Percentiles rank a stretch among this genome's conserved stretches.
Conservation (phyloP, 2,797 vertebrate genomes). For the Chaetophractus vellerosus region DNA sequence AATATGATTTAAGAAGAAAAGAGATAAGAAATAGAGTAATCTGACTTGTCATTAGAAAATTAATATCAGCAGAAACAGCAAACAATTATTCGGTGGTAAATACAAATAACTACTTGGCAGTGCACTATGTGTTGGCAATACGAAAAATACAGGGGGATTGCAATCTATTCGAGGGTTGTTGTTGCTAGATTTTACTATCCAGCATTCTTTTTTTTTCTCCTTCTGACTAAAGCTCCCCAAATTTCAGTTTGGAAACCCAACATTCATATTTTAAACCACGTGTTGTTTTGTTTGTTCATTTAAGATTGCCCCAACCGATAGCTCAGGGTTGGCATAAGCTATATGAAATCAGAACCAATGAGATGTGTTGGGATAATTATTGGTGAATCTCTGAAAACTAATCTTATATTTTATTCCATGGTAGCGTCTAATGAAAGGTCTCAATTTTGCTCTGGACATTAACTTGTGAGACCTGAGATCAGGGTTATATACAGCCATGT, state of each 20-base stretch:
- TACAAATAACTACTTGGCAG: neutral
- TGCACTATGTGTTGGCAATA: too few species aligned
- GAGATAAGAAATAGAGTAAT: neutral
- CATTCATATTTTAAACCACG: neutral
- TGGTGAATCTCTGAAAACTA: neutral
- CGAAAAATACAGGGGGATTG: rapidly evolving
- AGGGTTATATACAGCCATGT: rapidly evolving
- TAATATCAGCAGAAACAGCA: neutral
- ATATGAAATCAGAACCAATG: neutral
- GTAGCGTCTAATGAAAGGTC: too few species aligned
- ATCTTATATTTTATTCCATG: neutral
- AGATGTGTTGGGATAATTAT: rapidly evolving
- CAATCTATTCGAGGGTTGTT: rapidly evolving
- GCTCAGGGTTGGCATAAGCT: neutral
- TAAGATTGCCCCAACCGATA: neutral
- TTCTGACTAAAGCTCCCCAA: rapidly evolving
- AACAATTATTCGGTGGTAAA: neutral
- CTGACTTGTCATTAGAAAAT: neutral
- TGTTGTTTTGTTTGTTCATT: rapidly evolving
- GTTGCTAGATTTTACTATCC: rapidly evolving
- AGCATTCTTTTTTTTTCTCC: neutral
- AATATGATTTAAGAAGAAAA: neutral
- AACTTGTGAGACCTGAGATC: neutral
- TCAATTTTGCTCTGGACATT: rapidly evolving
- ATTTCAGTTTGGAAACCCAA: neutral